Evolutionary conservation across 64 coral and sea anemone genomes (phyloP), one percentile per base, ranked within the genome.

Genomic region (Dendrophyllia cribrosa): DNA sequence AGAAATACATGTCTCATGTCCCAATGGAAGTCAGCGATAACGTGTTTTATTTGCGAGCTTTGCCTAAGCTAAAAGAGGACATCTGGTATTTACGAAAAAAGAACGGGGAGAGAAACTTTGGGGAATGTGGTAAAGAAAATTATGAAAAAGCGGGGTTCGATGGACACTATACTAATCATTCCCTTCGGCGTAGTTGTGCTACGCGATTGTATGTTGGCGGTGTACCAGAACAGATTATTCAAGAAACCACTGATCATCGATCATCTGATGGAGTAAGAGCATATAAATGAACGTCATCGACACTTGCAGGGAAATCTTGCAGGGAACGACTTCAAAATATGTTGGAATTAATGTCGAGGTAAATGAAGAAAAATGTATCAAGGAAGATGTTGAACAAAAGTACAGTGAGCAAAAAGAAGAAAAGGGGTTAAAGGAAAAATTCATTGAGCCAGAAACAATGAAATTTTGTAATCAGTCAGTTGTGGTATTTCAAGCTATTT

Each of bases 11-110:
- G 21, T 73, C 47, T 22, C 49, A 88, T 25, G 52, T 88, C 10
- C 63, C 44, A 51, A 66, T 16, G 34, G 55, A 83, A 24, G 14
- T 53, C 56, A 61, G 26, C 15, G 79, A 62, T 15, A 83, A 83
- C 79, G 56, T 23, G 62, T 58, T 88, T 88, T 88, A 73, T 63
- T 88, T 88, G 71, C 86, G 83, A 4, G 69, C 86, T 88, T 76
- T 76, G 12, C 86, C 86, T 14, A 76, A 75, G 46, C 86, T 70
- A 73, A 88, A 76, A 14, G 71, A 71, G 15, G 71, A 88, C 43
- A 62, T 63, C 5, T 71, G 14, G 71, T 71, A 83, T 34, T 45
- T 83, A 83, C 20, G 15, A 49, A 63, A 83, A 83, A 59, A 47
- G 46, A 22, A n/a, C n/a, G n/a, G n/a, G n/a, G n/a, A n/a, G n/a